Evolutionary conservation across 2,888 invertebrate species (phyloP).

Genomic region (Microplitis deprimator): DNA sequence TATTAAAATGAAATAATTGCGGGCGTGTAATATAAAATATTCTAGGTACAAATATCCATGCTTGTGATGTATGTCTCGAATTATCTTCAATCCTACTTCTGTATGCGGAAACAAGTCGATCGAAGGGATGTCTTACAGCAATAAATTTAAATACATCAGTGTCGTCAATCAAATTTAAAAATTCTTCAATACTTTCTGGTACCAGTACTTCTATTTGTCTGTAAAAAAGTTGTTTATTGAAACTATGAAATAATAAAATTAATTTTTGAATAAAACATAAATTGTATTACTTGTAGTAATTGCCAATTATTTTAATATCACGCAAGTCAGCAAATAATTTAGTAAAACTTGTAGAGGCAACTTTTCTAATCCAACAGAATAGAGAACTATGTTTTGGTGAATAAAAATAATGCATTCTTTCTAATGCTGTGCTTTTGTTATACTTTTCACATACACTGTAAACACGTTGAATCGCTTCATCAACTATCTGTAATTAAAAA

Average conservation of each 20-base stretch:
- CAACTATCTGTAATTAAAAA: constrained; percentile 47
- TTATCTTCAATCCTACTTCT: constrained; percentile 69
- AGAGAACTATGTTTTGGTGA: constrained; percentile 57
- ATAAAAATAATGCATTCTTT: constrained; percentile 62
- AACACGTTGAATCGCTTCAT: constrained; percentile 52
- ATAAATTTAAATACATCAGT: constrained; percentile 62
- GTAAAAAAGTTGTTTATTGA: constrained; percentile 33
- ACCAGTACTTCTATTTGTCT: constrained; percentile 25
- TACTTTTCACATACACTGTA: constrained; percentile 60
- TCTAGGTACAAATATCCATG: constrained; percentile 65
- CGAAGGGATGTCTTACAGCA: constrained; percentile 68
- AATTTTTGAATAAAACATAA: constrained; percentile 7
- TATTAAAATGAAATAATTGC: constrained; percentile 60
- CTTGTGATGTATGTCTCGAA: constrained; percentile 65
- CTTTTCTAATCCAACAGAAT: constrained; percentile 70
- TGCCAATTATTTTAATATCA: constrained; percentile 50
- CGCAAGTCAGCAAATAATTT: constrained; percentile 65
- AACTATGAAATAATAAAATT: neutral
- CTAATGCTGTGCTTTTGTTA: constrained; percentile 58
- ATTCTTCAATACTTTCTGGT: constrained; percentile 48
- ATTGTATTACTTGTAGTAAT: constrained; percentile 62
- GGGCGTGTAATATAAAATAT: constrained; percentile 68
- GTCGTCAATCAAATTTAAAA: constrained; percentile 54
- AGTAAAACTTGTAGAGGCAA: constrained; percentile 68
- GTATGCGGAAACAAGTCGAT: constrained; percentile 68